These are phyloP conservation scores for Loxodonta africana DNA, from an alignment of 2,113 vertebrate species.

Conservation along the genomic window DNA sequence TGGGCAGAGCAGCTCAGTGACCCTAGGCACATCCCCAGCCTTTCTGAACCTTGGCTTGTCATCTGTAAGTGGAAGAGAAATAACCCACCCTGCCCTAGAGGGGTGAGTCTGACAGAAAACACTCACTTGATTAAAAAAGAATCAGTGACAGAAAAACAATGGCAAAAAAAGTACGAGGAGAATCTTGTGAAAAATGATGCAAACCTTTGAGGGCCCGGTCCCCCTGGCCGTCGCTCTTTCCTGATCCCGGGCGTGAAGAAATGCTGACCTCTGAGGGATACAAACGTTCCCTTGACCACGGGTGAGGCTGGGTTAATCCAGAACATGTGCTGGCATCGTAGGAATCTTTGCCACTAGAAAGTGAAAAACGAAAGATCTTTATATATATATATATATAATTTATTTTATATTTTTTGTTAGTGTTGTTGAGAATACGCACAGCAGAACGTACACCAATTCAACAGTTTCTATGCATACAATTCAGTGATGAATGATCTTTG, in stretches of 20 bases:
- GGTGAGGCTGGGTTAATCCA: not conserved
- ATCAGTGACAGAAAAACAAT: not conserved
- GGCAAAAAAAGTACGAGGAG: not conserved
- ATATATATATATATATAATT: not conserved
- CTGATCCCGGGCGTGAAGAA: not conserved
- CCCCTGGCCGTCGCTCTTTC: not conserved
- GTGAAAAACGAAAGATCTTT: not conserved
- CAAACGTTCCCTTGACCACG: constrained; percentile 17
- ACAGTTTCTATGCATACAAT: not conserved
- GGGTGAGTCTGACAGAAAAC: not conserved
- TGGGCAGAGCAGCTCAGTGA: not conserved
- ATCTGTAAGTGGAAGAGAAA: not conserved
- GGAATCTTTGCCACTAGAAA: constrained; percentile 17
- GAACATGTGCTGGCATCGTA: not conserved
- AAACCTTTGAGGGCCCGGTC: constrained; percentile 52
- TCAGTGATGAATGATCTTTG: not conserved
- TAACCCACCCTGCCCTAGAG: not conserved
- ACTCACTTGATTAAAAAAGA: not conserved
- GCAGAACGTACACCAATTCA: not conserved
- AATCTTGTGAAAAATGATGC: not conserved
- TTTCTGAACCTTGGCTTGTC: not conserved
- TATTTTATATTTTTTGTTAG: not conserved
- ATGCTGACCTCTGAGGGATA: not conserved
- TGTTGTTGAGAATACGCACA: not conserved
- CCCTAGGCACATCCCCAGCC: not conserved